phyloP scores from a whole-genome alignment of 2,797 vertebrate species.

The Meda fulgida region DNA sequence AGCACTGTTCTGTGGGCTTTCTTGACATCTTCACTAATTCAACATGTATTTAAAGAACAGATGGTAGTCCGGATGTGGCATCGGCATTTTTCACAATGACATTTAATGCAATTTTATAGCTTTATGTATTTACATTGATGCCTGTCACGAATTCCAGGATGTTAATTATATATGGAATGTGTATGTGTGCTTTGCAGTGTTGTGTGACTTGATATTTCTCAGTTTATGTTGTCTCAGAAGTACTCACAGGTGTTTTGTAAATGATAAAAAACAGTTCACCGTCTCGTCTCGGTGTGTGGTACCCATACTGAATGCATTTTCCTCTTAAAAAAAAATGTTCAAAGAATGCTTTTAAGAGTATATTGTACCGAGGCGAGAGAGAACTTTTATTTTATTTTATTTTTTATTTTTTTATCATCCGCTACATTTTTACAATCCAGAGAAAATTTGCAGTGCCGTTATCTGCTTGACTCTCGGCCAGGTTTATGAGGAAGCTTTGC shows the following conservation, averaged over 20 bases:
- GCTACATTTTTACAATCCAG: slow-evolving; percentile 25
- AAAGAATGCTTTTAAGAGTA: slow-evolving; percentile 33
- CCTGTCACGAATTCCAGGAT: slow-evolving; percentile 8
- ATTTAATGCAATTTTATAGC: slow-evolving; percentile 51
- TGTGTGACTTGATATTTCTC: slow-evolving; percentile 7
- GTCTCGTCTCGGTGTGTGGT: background rate
- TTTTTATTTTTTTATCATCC: slow-evolving; percentile 1
- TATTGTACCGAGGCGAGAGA: slow-evolving; percentile 25
- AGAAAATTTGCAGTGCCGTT: slow-evolving; percentile 16
- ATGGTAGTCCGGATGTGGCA: slow-evolving; percentile 49
- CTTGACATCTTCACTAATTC: slow-evolving; percentile 37
- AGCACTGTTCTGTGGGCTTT: slow-evolving; percentile 16
- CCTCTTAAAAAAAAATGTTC: slow-evolving; percentile 8
- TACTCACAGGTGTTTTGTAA: slow-evolving; percentile 46
- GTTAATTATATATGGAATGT: slow-evolving; percentile 41
- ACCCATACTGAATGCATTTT: slow-evolving; percentile 20
- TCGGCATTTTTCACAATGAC: slow-evolving; percentile 44
- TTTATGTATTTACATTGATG: slow-evolving; percentile 43
- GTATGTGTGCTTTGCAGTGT: background rate
- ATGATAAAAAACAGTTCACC: slow-evolving; percentile 44
- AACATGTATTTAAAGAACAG: slow-evolving; percentile 50
- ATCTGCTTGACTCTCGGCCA: slow-evolving; percentile 11
- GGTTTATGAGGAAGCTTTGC: slow-evolving; percentile 51
- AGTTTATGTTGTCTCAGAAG: slow-evolving; percentile 20
- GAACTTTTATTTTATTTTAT: slow-evolving; percentile 10